These are phyloP conservation scores for Phymorhynchus buccinoides DNA, from an alignment of 1,140 invertebrate genomes.

Conservation along the genomic window DNA sequence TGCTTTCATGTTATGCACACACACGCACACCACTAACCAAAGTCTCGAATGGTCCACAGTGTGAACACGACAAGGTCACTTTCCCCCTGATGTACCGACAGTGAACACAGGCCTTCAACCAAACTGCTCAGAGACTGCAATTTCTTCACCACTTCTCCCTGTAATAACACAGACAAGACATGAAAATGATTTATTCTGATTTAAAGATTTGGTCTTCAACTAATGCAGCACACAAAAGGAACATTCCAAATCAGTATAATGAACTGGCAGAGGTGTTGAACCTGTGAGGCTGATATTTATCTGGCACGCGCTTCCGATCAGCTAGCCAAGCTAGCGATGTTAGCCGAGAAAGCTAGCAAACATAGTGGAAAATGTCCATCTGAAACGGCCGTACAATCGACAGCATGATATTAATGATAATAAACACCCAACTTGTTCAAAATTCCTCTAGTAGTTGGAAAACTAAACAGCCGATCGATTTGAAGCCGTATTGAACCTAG, in stretches of 20 bases:
- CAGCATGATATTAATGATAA: no score
- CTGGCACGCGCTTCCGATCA: background rate
- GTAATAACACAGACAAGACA: conserved; percentile 18
- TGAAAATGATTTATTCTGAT: background rate
- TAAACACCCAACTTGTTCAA: no score
- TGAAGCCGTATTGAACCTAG: no score
- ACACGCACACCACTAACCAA: conserved; percentile 44
- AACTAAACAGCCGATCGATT: no score
- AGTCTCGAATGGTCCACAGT: conserved; percentile 49
- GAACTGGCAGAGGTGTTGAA: no score
- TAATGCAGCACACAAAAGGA: background rate
- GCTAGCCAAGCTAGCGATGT: background rate
- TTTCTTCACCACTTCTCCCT: conserved; percentile 57
- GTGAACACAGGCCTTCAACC: conserved; percentile 49
- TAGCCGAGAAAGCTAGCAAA: no score
- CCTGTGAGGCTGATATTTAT: no score
- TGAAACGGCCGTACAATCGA: no score
- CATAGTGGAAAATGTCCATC: no score
- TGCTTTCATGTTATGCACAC: no score
- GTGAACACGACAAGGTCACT: conserved; percentile 44
- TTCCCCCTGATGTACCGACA: conserved; percentile 44
- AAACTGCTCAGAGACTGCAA: conserved; percentile 41
- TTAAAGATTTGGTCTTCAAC: background rate
- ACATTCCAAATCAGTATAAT: no score
- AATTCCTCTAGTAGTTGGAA: no score